phyloP scores from a whole-genome alignment of 2,888 invertebrate genomes.

The Creontiades dilutus region DNA sequence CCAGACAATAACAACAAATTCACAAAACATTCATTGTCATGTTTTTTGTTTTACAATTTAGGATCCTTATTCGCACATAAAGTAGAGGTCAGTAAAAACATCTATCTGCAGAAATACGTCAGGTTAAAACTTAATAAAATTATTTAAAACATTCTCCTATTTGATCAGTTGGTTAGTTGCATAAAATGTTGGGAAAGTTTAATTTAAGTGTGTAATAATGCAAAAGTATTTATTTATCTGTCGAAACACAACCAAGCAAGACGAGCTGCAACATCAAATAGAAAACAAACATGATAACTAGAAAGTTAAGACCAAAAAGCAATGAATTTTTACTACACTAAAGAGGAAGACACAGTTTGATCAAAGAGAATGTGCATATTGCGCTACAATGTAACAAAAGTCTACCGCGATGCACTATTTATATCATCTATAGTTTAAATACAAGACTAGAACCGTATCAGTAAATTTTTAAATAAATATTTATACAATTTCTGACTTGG shows the following conservation, averaged over 20 bases:
- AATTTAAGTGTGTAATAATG: too few species aligned
- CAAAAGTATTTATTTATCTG: too few species aligned
- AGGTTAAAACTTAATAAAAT: too few species aligned
- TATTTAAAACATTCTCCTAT: too few species aligned
- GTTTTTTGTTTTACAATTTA: too few species aligned
- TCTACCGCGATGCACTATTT: conserved; percentile 32
- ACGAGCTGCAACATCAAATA: not conserved
- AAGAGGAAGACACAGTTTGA: conserved; percentile 68
- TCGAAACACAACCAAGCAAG: not conserved
- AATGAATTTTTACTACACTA: conserved; percentile 37
- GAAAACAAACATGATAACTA: not conserved
- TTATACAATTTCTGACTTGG: not conserved
- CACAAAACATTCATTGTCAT: too few species aligned
- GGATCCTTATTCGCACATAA: too few species aligned
- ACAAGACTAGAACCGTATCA: not conserved
- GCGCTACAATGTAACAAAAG: conserved; percentile 21
- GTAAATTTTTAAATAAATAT: not conserved
- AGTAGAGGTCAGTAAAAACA: too few species aligned
- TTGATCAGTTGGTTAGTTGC: too few species aligned
- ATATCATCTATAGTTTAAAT: not conserved
- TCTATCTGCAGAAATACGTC: too few species aligned
- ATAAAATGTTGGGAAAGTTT: too few species aligned
- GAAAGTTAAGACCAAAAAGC: not conserved
- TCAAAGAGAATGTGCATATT: conserved; percentile 60
- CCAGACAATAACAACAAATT: too few species aligned